These are phyloP conservation scores for Campylomormyrus numenius DNA, from an alignment of 2,113 vertebrate genomes.

Conservation along the genomic window DNA sequence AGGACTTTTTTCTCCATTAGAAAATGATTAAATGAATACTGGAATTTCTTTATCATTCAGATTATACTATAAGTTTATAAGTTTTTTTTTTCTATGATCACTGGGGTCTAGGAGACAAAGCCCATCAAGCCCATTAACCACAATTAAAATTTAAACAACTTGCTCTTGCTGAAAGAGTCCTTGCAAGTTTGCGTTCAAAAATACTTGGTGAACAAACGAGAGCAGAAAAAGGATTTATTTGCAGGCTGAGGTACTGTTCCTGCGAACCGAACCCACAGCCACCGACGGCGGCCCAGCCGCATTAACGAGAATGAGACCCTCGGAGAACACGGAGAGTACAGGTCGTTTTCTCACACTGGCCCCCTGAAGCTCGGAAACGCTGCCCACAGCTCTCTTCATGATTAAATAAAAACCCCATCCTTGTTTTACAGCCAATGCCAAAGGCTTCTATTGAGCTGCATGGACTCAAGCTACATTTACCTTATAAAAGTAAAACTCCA, in stretches of 20 bases:
- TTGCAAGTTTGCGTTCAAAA: background rate
- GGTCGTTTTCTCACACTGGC: background rate
- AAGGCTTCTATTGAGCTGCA: background rate
- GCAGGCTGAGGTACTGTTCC: background rate
- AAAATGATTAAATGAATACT: background rate
- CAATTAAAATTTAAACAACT: background rate
- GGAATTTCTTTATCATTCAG: background rate
- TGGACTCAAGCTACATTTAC: background rate
- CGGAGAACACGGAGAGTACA: background rate
- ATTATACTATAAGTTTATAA: background rate
- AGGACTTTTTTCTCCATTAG: background rate
- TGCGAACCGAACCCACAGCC: background rate
- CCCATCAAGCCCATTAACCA: background rate
- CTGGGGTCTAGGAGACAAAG: background rate
- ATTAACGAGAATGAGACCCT: background rate
- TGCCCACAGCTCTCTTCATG: background rate
- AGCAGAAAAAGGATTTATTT: background rate
- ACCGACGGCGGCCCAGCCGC: background rate
- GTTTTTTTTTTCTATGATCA: background rate
- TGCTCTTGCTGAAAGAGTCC: background rate
- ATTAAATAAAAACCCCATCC: background rate
- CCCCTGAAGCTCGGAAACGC: background rate
- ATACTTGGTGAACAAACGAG: background rate
- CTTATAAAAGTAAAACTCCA: background rate
- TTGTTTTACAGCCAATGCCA: background rate